phyloP scores from a whole-genome alignment of 2,888 invertebrate species.

The Chrysolina americana region DNA sequence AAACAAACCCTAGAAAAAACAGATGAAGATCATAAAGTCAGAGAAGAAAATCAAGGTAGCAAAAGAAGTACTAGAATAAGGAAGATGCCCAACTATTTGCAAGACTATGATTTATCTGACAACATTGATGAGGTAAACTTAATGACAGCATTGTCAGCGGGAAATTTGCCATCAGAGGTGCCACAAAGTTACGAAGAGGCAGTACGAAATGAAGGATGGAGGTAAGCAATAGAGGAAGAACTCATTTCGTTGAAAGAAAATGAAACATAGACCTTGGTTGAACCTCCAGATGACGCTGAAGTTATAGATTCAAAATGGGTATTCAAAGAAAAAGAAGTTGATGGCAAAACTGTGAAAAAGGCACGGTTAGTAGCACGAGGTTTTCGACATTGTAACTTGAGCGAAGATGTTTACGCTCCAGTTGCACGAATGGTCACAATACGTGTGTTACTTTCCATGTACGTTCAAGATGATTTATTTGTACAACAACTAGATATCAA shows the following conservation, averaged over 20 bases:
- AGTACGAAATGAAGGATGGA: too few relatives aligned
- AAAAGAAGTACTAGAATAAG: slow-evolving; percentile 29
- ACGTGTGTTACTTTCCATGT: slow-evolving; percentile 45
- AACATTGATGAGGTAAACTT: neutral
- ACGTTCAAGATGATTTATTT: slow-evolving; percentile 42
- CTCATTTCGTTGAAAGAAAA: neutral
- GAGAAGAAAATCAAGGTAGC: neutral
- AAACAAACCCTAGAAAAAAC: slow-evolving; percentile 16
- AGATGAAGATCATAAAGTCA: slow-evolving; percentile 13
- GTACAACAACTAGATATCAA: slow-evolving; percentile 42
- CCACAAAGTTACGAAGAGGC: too few relatives aligned
- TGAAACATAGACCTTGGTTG: too few relatives aligned
- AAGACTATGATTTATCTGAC: slow-evolving; percentile 33
- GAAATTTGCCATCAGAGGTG: too few relatives aligned
- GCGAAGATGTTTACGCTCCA: neutral
- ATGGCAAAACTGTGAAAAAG: too few relatives aligned
- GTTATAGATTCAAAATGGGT: too few relatives aligned
- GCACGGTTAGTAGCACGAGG: neutral
- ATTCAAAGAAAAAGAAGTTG: too few relatives aligned
- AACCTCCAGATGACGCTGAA: too few relatives aligned
- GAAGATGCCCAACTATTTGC: slow-evolving; percentile 35
- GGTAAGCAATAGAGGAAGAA: neutral
- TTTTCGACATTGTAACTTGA: slow-evolving; percentile 12
- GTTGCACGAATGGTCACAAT: neutral
- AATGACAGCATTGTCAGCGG: slow-evolving; percentile 9